phyloP scores from a whole-genome alignment of 2,888 invertebrate species.

The Neocrepidodera transversa region DNA sequence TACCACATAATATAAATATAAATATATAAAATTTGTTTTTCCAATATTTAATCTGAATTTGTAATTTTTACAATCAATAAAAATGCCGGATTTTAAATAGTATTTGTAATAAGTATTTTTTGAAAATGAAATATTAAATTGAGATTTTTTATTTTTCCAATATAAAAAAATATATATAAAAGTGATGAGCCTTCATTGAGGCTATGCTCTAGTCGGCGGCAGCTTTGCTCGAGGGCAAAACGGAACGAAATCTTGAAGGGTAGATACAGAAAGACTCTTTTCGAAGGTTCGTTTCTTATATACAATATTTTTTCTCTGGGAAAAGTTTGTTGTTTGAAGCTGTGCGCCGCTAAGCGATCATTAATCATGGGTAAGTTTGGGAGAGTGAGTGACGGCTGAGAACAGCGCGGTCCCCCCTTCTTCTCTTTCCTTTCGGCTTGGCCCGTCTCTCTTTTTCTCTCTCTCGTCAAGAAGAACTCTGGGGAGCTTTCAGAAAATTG shows the following conservation, averaged over 20 bases:
- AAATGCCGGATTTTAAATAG: too few relatives aligned
- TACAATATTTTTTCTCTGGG: conserved; percentile 65
- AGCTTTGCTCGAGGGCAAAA: conserved; percentile 46
- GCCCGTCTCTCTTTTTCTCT: conserved; percentile 26
- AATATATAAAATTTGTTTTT: too few relatives aligned
- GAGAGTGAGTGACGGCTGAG: conserved; percentile 63
- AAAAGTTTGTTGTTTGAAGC: conserved; percentile 71
- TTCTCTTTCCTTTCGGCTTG: conserved; percentile 23
- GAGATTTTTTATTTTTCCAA: too few relatives aligned
- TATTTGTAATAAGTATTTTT: too few relatives aligned
- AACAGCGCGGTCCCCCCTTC: conserved; percentile 49
- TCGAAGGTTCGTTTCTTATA: conserved; percentile 61
- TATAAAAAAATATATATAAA: too few relatives aligned
- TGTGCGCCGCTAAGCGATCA: conserved; percentile 64
- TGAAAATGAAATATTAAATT: too few relatives aligned
- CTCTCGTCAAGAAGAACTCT: conserved; percentile 56
- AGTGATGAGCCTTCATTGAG: conserved; percentile 23
- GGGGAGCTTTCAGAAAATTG: conserved; percentile 62
- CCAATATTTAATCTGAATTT: too few relatives aligned
- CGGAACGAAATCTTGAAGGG: conserved; percentile 61
- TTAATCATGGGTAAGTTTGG: conserved; percentile 66
- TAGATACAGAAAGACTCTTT: conserved; percentile 62
- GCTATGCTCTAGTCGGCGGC: conserved; percentile 2
- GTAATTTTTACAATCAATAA: too few relatives aligned
- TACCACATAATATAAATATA: too few relatives aligned